These are phyloP conservation scores for Drepanosiphum platanoidis DNA, from an alignment of 2,888 invertebrate genomes.

Conservation along the genomic window DNA sequence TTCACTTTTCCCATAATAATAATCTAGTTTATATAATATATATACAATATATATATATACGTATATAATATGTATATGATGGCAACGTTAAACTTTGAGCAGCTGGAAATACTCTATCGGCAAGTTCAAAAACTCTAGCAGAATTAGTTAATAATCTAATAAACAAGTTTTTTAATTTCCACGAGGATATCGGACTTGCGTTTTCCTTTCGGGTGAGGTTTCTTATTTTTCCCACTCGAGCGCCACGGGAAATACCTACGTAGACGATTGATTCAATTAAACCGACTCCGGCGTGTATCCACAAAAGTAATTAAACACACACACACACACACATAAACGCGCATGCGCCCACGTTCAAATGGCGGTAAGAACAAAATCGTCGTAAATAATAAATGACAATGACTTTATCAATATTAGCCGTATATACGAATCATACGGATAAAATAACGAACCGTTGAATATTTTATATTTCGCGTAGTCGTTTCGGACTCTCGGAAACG, in stretches of 20 bases:
- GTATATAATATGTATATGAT: no score
- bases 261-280: neutral
- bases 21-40: no score
- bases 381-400: neutral
- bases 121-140: neutral
- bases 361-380: neutral
- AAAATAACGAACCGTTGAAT: no score
- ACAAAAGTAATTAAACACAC: neutral
- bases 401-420: neutral
- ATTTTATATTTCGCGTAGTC: no score
- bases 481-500: no score
- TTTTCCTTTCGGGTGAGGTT: neutral
- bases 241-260: neutral
- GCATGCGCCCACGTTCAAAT: no score
- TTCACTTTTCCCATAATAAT: neutral
- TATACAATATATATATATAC: no score
- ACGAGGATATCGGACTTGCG: neutral
- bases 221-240: no score
- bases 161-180: slow-evolving; percentile 27
- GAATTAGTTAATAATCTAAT: neutral
- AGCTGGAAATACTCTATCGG: neutral
- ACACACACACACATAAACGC: neutral
- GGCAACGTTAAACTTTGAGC: neutral
- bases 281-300: neutral
- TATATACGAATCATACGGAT: no score